phyloP scores from a whole-genome alignment of 2,888 invertebrate species.

The Tridacna crocea region DNA sequence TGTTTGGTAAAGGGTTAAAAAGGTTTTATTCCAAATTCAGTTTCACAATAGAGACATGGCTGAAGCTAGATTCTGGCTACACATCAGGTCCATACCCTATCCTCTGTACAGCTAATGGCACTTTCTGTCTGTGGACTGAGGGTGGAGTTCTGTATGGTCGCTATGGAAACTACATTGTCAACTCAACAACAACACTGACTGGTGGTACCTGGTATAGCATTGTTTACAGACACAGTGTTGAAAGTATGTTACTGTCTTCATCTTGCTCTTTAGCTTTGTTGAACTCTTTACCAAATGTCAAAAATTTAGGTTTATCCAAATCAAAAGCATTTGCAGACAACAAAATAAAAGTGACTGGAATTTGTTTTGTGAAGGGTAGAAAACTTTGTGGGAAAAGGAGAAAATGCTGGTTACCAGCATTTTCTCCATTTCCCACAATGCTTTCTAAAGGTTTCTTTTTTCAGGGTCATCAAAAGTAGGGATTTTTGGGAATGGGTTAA shows the following conservation, averaged over 20 bases:
- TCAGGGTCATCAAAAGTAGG: too few relatives aligned
- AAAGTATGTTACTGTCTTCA: slow-evolving; percentile 35
- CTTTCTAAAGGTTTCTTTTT: too few relatives aligned
- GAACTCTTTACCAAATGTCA: neutral
- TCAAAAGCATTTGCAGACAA: neutral
- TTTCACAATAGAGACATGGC: slow-evolving; percentile 75
- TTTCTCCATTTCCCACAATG: slow-evolving; percentile 1
- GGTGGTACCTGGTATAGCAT: slow-evolving; percentile 71
- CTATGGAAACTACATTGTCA: slow-evolving; percentile 58
- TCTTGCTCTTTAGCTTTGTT: neutral
- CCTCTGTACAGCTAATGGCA: slow-evolving; percentile 67
- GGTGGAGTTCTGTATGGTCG: slow-evolving; percentile 59
- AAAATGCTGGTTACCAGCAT: neutral
- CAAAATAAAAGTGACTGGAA: too few relatives aligned
- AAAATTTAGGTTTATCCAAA: neutral
- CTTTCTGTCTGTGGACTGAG: slow-evolving; percentile 74
- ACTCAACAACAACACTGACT: slow-evolving; percentile 61
- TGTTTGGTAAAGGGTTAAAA: too few relatives aligned
- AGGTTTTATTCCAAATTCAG: slow-evolving; percentile 44
- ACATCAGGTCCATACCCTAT: slow-evolving; percentile 69
- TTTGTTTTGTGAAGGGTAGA: neutral
- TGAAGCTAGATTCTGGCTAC: slow-evolving; percentile 64
- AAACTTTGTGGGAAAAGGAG: neutral
- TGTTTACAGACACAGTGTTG: slow-evolving; percentile 63
- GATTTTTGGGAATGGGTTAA: too few relatives aligned